phyloP scores from a whole-genome alignment of 2,113 vertebrate species.

The human region DNA sequence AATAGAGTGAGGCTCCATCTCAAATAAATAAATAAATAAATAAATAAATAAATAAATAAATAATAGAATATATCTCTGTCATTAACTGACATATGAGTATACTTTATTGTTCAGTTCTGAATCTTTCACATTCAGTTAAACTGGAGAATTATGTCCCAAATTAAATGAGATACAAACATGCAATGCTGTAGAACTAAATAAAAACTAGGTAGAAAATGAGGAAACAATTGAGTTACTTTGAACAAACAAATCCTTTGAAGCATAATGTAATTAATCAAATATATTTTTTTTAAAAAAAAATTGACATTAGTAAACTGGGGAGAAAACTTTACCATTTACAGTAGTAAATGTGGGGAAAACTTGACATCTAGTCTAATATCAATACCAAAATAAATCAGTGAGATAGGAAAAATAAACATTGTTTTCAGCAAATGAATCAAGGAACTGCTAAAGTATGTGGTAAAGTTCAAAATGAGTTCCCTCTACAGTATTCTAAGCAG shows the following conservation, averaged over 20 bases:
- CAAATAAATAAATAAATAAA: no score
- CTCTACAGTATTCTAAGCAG: neutral
- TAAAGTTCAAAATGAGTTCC: neutral
- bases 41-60: no score
- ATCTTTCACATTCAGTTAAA: neutral
- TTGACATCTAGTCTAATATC: neutral
- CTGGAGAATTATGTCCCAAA: neutral
- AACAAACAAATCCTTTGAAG: neutral
- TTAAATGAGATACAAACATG: neutral
- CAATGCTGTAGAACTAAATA: neutral
- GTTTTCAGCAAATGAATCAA: neutral
- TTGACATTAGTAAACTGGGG: neutral
- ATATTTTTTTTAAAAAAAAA: neutral
- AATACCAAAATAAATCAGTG: neutral
- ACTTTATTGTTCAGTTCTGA: neutral
- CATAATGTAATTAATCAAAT: neutral
- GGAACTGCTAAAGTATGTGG: neutral
- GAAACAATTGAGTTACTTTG: neutral
- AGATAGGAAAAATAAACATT: neutral
- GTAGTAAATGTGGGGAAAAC: neutral
- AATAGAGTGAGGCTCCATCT: no score
- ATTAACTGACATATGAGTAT: neutral
- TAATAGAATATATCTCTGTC: neutral
- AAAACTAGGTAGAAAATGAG: neutral
- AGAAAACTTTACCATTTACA: no score